These are phyloP conservation scores for Ammospiza maritima DNA, from an alignment of 2,797 vertebrate genomes.

Conservation along the genomic window DNA sequence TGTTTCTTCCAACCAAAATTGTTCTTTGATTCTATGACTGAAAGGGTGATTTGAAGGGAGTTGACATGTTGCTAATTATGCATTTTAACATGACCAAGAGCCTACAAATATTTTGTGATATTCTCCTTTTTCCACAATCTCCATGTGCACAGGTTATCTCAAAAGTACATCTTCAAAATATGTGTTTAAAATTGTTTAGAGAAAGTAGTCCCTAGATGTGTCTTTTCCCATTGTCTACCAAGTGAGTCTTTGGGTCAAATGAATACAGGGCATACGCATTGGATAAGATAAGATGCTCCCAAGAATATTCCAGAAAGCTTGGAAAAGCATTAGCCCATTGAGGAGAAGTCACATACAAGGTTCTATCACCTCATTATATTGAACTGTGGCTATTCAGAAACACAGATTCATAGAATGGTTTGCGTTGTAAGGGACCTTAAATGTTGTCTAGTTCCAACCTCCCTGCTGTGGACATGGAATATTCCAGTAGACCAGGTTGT, in stretches of 20 bases:
- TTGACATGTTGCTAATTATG: background rate
- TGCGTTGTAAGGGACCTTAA: background rate
- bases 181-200: background rate
- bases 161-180: background rate
- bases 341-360: background rate
- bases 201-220: background rate
- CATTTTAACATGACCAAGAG: background rate
- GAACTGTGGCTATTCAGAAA: background rate
- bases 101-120: background rate
- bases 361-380: background rate
- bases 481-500: background rate
- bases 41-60: background rate
- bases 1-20: background rate
- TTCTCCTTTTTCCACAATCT: background rate
- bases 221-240: background rate
- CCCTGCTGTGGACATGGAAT: background rate
- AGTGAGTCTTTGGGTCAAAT: background rate
- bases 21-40: background rate
- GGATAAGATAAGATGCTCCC: background rate
- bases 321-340: background rate
- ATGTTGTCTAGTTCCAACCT: accelerated
- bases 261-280: background rate
- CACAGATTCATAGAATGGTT: background rate
- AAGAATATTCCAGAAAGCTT: background rate
- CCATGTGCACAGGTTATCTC: background rate